Evolutionary conservation across 2,797 vertebrate species (phyloP).

Genomic region (Furcifer pardalis): DNA sequence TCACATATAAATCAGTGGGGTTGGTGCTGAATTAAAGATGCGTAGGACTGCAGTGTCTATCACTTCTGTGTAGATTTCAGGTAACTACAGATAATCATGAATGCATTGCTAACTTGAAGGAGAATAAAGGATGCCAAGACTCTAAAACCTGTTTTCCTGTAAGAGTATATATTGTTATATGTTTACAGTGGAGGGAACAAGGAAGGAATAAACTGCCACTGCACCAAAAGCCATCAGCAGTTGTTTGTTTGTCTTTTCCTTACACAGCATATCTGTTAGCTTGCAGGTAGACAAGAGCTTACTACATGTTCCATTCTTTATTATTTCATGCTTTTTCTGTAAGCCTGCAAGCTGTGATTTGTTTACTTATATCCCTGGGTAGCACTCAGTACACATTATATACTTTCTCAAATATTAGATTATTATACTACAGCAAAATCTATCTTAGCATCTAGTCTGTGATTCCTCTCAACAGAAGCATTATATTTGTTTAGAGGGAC

Average conservation of each 20-base stretch:
- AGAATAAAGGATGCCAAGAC: not conserved
- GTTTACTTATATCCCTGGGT: not conserved
- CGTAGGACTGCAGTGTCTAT: not conserved
- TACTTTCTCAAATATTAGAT: not conserved
- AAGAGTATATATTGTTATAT: not conserved
- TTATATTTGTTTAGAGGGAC: too few species aligned
- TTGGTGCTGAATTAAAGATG: not conserved
- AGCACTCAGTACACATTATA: not conserved
- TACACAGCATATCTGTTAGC: not conserved
- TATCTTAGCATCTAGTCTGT: not conserved
- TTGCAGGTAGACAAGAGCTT: not conserved
- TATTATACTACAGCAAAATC: not conserved
- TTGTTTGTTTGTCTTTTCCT: not conserved
- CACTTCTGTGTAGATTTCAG: fast-evolving
- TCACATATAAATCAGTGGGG: not conserved
- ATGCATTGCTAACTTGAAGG: not conserved
- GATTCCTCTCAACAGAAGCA: not conserved
- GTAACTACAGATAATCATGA: fast-evolving
- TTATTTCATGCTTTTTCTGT: not conserved
- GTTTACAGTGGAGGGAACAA: not conserved
- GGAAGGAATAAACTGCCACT: not conserved
- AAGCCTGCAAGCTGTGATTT: not conserved
- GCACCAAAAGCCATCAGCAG: not conserved
- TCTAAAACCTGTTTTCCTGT: too few species aligned
- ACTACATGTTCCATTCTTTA: not conserved